Conservation (phyloP, 2,113 vertebrate species). For the Ophiodon elongatus region DNA sequence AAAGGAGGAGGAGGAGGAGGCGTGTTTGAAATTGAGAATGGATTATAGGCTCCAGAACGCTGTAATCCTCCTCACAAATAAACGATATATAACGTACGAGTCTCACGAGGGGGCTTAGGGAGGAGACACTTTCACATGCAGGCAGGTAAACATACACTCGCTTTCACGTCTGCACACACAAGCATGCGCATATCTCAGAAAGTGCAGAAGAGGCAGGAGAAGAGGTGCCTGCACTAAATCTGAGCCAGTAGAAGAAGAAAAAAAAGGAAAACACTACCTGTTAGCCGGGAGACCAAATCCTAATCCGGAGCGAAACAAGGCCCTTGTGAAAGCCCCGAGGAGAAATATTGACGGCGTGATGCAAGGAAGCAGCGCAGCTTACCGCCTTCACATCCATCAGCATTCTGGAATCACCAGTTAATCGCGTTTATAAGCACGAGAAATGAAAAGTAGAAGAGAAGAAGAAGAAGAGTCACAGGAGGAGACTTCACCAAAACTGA, state of each 20-base stretch:
- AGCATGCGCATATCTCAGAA: background rate
- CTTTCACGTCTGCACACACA: background rate
- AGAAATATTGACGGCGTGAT: constrained; percentile 20
- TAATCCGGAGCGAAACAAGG: constrained; percentile 24
- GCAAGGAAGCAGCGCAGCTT: constrained; percentile 26
- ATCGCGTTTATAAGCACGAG: background rate
- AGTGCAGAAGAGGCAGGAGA: background rate
- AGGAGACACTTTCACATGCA: constrained; percentile 51
- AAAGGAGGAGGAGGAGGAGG: constrained; percentile 67
- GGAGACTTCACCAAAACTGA: background rate
- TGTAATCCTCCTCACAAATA: constrained; percentile 75
- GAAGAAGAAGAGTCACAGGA: background rate
- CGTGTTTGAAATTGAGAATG: constrained; percentile 87
- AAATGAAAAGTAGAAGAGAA: background rate
- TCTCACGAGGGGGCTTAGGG: constrained; percentile 55
- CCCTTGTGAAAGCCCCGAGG: background rate
- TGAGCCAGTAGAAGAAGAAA: background rate
- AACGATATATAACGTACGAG: constrained; percentile 65
- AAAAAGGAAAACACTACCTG: background rate
- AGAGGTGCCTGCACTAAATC: background rate
- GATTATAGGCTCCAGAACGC: constrained; percentile 80
- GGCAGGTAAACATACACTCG: constrained; percentile 6
- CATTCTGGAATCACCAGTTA: constrained; percentile 7
- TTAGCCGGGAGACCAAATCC: background rate
- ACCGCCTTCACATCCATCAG: constrained; percentile 40